Evolutionary conservation across 2,888 invertebrate genomes (phyloP).

Genomic region (Xanthia togata): DNA sequence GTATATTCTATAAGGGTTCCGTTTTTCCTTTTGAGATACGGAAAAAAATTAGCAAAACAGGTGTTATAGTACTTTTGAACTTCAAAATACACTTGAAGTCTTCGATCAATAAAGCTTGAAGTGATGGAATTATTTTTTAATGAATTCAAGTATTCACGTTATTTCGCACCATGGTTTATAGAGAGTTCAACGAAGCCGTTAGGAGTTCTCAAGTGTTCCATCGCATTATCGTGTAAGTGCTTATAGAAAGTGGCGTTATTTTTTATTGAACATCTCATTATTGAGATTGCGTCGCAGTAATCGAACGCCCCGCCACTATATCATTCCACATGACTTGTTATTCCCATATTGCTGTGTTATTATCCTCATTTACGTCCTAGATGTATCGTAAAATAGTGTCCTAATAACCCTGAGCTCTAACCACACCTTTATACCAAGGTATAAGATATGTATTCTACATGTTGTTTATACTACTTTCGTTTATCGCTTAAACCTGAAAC

Average conservation of each 20-base stretch:
- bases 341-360: neutral
- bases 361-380: neutral
- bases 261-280: constrained; percentile 54
- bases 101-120: no score
- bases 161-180: neutral
- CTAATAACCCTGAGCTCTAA: neutral
- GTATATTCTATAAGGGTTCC: neutral
- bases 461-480: neutral
- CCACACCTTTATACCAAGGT: neutral
- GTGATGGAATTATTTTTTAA: neutral
- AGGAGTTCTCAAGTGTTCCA: constrained; percentile 20
- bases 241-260: constrained; percentile 46
- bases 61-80: constrained; percentile 5
- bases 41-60: neutral
- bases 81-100: neutral
- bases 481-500: neutral
- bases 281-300: constrained; percentile 23
- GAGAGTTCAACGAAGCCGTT: constrained; percentile 25
- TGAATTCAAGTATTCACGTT: neutral
- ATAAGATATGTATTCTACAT: neutral
- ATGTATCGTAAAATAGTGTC: neutral
- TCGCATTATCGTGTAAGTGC: constrained; percentile 35
- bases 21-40: neutral
- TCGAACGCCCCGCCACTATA: constrained; percentile 10
- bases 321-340: constrained; percentile 15